Base-by-base conservation (phyloP, 2,113 vertebrate species). In the Sorex araneus region DNA sequence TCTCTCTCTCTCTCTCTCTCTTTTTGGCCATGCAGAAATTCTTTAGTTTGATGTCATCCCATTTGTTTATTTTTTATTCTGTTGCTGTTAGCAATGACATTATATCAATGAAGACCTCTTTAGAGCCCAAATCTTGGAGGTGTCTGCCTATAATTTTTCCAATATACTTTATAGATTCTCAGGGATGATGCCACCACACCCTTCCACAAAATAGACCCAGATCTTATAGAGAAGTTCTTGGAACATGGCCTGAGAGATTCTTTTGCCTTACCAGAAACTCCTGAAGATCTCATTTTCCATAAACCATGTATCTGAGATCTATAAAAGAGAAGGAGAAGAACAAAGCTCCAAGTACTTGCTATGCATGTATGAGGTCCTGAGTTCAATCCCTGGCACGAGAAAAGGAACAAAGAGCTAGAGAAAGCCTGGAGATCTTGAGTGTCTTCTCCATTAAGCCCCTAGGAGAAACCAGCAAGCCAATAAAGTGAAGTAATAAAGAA, bases 241-340 rank as follows among this genome's bases (percentile, higher is more conserved):
- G 66, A 92, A 83, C 8, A 4, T 27, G 69, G 18, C 78, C 19
- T 9, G 27, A 70, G 64, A 40, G 18, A 13, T 82, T 45, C 25
- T 45, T 45, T 28, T 86, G 60, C n/a, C n/a, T 84, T 78, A 87
- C 28, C 54, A 81, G 69, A 82, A 95, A 85, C 50, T 93, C 32
- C 67, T 36, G 21, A 11, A 47, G 32, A 81, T 60, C 40, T 75
- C 25, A 57, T 88, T 82, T 89, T 30, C 75, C 74, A 66, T 40
- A 50, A 19, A 82, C 32, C 34, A 64, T 8, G 54, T 27, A 74
- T 27, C 63, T 74, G 32, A 69, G 36, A 77, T 23, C 57, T 77
- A 63, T 78, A 84, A 87, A 92, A 82, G 8, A 90, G 45, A 66
- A 86, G 47, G 28, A 69, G 43, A 73, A 54, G 21, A 84, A 76